These are phyloP conservation scores for Tympanoctomys barrerae DNA, from an alignment of 2,797 vertebrate species.

Conservation along the genomic window DNA sequence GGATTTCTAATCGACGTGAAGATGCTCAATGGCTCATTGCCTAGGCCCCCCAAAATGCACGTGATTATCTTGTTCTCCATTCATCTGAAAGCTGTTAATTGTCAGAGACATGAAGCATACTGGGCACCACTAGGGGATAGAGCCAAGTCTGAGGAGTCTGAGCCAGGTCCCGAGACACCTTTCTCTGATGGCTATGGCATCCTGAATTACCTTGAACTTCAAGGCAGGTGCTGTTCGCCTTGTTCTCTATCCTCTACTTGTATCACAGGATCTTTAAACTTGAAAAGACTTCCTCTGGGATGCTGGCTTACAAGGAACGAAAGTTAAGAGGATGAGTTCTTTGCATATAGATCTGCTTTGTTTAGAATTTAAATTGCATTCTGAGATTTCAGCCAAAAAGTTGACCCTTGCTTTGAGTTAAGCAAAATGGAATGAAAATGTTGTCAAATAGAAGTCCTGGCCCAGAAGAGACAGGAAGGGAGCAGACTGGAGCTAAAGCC, in stretches of 20 bases:
- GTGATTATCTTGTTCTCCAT: not conserved
- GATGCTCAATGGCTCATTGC: not conserved
- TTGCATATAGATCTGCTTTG: not conserved
- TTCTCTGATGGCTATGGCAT: not conserved
- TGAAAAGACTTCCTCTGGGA: not conserved
- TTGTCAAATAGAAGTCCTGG: not conserved
- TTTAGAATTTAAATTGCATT: conserved; percentile 51
- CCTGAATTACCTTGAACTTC: conserved; percentile 28
- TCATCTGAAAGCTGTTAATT: conserved; percentile 47
- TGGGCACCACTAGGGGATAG: not conserved
- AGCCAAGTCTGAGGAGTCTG: not conserved
- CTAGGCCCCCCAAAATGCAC: not conserved
- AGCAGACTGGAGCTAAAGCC: not conserved
- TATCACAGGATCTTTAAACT: not conserved
- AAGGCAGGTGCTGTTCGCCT: not conserved
- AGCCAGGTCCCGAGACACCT: not conserved
- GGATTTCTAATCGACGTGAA: conserved; percentile 8
- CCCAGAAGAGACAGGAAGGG: not conserved
- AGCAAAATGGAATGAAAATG: not conserved
- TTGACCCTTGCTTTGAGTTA: not conserved
- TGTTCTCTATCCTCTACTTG: not conserved
- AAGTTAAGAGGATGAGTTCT: not conserved
- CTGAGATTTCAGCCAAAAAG: not conserved
- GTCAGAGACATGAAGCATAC: not conserved
- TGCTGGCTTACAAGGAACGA: not conserved